These are phyloP conservation scores for Meghimatium bilineatum DNA, from an alignment of 2,888 invertebrate species.

Conservation along the genomic window DNA sequence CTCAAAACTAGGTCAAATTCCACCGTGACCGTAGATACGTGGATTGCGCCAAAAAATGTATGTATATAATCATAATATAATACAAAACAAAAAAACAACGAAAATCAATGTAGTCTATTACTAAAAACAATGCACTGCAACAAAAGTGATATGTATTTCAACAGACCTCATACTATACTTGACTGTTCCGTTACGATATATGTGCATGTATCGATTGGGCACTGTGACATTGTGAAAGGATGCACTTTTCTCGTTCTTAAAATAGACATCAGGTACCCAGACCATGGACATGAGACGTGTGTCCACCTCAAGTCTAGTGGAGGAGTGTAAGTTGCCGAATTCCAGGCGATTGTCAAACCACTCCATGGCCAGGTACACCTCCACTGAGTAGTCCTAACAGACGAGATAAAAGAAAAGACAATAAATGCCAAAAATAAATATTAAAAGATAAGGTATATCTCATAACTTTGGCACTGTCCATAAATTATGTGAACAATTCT, in stretches of 20 bases:
- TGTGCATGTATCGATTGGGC: slow-evolving; percentile 70
- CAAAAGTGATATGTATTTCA: too few species aligned
- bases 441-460: too few species aligned
- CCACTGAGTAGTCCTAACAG: slow-evolving; percentile 65
- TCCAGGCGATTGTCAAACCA: slow-evolving; percentile 64
- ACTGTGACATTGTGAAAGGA: slow-evolving; percentile 70
- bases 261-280: slow-evolving; percentile 70
- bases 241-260: slow-evolving; percentile 71
- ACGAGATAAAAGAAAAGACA: neutral
- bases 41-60: too few species aligned
- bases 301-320: slow-evolving; percentile 65
- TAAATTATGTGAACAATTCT: too few species aligned
- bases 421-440: neutral
- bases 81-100: neutral
- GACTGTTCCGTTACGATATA: slow-evolving; percentile 67
- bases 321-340: slow-evolving; percentile 50
- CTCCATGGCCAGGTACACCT: slow-evolving; percentile 64
- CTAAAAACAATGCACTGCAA: too few species aligned
- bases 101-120: too few species aligned
- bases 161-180: slow-evolving; percentile 36
- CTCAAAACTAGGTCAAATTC: too few species aligned
- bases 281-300: slow-evolving; percentile 63
- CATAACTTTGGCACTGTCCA: too few species aligned
- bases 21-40: too few species aligned
- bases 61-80: too few species aligned